Evolutionary conservation across 2,888 invertebrate species (phyloP), one percentile per base, ranked within the genome.

Genomic region (Anthophora plumipes): DNA sequence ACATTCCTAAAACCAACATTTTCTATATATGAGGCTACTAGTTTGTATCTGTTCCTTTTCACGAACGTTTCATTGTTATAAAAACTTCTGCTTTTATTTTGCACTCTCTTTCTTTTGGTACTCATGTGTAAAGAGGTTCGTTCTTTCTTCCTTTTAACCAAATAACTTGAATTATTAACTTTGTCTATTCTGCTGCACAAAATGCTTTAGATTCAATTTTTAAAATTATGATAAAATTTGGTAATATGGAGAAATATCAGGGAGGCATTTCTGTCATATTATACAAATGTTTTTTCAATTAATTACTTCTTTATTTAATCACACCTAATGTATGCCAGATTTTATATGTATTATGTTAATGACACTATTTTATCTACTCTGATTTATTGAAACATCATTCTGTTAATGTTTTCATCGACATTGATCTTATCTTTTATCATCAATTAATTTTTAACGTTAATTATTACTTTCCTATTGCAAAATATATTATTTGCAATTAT

Each of bases 21-120:
- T 39, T n/a, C 0, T 60, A 37, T 20, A 71, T 17, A 61, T 11
- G 60, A 70, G 54, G 54, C 61, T 55, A 20, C 11, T 64, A 72
- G 20, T 22, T 55, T 22, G 41, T 52, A 8, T 6, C 11, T 5
- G 48, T 17, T 31, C 9, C 17, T 5, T 41, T 48, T 41, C 22
- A 20, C 8, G 12, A 12, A 12, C 6, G 25, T 8, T 37, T 12
- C 0, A n/a, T 20, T 50, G 0, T 54, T 43, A 43, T 55, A 14
- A 11, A 46, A 48, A 39, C 22, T 9, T 11, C 1, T 25, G 9
- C 0, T 48, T 14, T 22, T 6, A 39, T 50, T 50, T 68, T 20
- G 17, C 14, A n/a, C n/a, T 0, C 25, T 43, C 14, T 22, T 22
- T 20, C 25, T 20, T 9, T 43, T 5, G 31, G 4, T 22, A 25